Evolutionary conservation across 2,113 vertebrate species (phyloP).

Genomic region (Azemiops feae): DNA sequence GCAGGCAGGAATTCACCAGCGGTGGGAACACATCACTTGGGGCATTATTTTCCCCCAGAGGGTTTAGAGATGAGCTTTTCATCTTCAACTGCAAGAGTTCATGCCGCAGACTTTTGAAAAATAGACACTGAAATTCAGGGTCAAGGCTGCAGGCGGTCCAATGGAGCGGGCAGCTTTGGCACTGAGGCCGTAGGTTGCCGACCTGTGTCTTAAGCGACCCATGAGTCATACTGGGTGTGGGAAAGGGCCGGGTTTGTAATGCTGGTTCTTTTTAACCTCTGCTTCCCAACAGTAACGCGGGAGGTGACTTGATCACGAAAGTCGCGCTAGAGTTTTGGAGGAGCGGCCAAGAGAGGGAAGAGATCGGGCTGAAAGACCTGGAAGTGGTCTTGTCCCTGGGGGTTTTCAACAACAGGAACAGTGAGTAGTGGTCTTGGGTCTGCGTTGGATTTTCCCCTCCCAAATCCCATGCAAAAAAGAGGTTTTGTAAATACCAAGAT

Average conservation of each 20-base stretch:
- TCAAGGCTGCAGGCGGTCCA: no score
- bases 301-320: constrained; percentile 83
- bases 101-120: not conserved
- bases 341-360: constrained; percentile 75
- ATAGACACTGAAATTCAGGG: not conserved
- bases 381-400: constrained; percentile 76
- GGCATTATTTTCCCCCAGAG: not conserved
- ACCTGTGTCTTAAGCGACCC: not conserved
- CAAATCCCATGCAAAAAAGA: not conserved
- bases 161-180: not conserved
- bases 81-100: not conserved
- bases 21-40: not conserved
- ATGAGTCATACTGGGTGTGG: not conserved
- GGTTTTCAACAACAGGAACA: constrained; percentile 90
- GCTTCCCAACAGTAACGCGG: constrained; percentile 79
- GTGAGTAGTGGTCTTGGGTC: constrained; percentile 72
- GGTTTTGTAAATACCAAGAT: no score
- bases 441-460: not conserved
- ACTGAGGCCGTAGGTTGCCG: not conserved
- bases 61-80: not conserved
- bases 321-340: constrained; percentile 84
- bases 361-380: constrained; percentile 85
- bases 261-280: not conserved
- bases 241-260: not conserved
- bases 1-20: not conserved